Conservation (phyloP, 2,888 invertebrate species). For the Oxytorus armatus region DNA sequence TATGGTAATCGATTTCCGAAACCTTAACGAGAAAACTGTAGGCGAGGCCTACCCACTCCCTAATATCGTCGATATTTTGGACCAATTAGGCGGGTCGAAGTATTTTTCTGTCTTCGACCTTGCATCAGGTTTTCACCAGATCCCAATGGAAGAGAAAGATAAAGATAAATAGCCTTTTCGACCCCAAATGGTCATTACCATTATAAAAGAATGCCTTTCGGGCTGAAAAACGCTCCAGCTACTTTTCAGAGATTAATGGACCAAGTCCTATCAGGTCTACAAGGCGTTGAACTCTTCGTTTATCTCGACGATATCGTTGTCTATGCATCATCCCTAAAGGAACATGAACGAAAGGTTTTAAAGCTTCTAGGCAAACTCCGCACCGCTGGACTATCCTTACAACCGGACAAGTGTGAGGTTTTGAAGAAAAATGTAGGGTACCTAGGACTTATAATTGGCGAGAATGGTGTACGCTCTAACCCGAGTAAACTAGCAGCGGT, state of each 20-base stretch:
- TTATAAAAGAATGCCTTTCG: conserved; percentile 37
- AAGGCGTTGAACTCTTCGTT: conserved; percentile 47
- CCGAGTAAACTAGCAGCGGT: conserved; percentile 4
- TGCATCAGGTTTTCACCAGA: conserved; percentile 41
- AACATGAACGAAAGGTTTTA: conserved; percentile 44
- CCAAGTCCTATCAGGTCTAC: conserved; percentile 1
- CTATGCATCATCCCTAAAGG: conserved; percentile 34
- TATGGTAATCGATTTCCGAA: conserved; percentile 23
- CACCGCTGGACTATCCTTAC: neutral
- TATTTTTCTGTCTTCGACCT: conserved; percentile 35
- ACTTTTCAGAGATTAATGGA: conserved; percentile 40
- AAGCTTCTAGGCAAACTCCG: neutral
- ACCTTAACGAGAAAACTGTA: conserved; percentile 20
- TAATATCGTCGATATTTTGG: conserved; percentile 30
- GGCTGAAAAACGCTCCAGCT: conserved; percentile 27
- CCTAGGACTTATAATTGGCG: conserved; percentile 15
- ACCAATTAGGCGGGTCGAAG: conserved; percentile 27
- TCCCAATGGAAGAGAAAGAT: neutral
- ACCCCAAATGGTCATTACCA: conserved; percentile 35
- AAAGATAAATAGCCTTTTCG: no score
- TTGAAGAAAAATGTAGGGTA: conserved; percentile 27
- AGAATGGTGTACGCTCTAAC: neutral
- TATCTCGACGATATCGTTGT: conserved; percentile 63
- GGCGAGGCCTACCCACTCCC: no score
- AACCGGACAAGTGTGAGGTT: conserved; percentile 45